Evolutionary conservation across 2,888 invertebrate genomes (phyloP), one percentile per base, ranked within the genome.

Genomic region (Orthosia gothica): DNA sequence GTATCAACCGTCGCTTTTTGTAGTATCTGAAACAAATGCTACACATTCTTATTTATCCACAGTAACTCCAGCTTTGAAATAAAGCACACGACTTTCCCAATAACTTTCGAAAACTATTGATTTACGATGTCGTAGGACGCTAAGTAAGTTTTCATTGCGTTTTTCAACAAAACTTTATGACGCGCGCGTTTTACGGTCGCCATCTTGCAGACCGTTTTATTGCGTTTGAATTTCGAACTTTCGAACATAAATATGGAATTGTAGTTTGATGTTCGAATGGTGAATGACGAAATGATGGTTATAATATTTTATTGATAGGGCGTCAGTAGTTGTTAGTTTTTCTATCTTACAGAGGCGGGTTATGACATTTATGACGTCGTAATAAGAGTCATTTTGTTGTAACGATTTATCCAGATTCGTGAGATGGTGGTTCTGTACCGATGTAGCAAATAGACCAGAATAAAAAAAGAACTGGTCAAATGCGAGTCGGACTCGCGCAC

Each of bases 111-210:
- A 82, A 82, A 70, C 71, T 72, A 71, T 87, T 87, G 85, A 84
- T 85, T 84, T 85, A 87, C 69, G 74, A 77, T 72, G n/a, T 71
- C 68, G 75, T 74, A 67, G 69, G 65, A 80, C 62, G 76, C 26
- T 84, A 84, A 86, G 74, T 79, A 71, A 83, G 65, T 70, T 85
- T 87, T 83, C 87, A 82, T 83, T 68, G 74, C 79, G 77, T 85
- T 83, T 85, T 79, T 85, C 71, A 59, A 81, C 76, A n/a, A 75
- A 87, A 79, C 67, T 86, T 86, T 85, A 86, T 85, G 77, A 82
- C 70, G 66, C 64, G 64, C 70, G 66, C 65, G 57, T 62, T 83
- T 85, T 78, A 85, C 73, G 64, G 68, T 32, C 73, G 74, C 66
- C 76, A 80, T 86, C 72, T 87, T 80, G 79, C 20, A 20, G 52